Base-by-base conservation (phyloP, 2,113 vertebrate species). In the Oncorhynchus kisutch region DNA sequence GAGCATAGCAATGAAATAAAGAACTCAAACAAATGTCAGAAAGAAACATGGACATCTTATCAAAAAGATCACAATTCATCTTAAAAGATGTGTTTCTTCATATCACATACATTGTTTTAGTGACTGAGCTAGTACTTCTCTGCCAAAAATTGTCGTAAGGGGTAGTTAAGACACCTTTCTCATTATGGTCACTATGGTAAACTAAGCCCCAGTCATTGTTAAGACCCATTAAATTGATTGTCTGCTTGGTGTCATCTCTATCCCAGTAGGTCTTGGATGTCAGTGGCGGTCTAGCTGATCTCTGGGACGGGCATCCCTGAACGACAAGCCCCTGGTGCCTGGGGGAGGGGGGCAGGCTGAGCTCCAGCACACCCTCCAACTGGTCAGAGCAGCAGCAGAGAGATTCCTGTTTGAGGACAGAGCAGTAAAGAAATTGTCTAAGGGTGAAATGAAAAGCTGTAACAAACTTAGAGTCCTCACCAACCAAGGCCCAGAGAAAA, bases 361-460 rank as follows among this genome's bases (percentile, higher is more conserved):
- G 90, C 20, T 94, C 89, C 75, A 97, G 80, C 6, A 91, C 90
- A 0, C 86, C 92, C 83, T 93, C 90, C 0, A 99, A 93, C 90
- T 94, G 93, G 45, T 94, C 91, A 81, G 93, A 93, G 78, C 96
- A 99, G 81, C 90, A 90, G 76, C 91, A 89, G 79, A 97, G 86
- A 48, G 94, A 92, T 81, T 91, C 93, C 97, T 99, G 92, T 25
- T 29, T 45, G 54, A 80, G 60, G n/a, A 51, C 48, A 78, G 39
- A 72, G 39, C 0, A 71, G 73, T 24, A 1, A 31, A 67, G 16
- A 51, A 59, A 14, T 18, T 51, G 27, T n/a, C 4, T 4, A 74
- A 39, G 34, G 34, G 34, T 8, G 2, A 39, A 39, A 39, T 39
- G 0, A 39, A 39, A 39, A 34, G 13, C 49, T 13, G 49, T 51